A percentile compares a stretch with the other conserved stretches of the same genome.
These are phyloP conservation scores for Opisthocomus hoazin DNA, from an alignment of 2,113 vertebrate species.

Conservation along the genomic window DNA sequence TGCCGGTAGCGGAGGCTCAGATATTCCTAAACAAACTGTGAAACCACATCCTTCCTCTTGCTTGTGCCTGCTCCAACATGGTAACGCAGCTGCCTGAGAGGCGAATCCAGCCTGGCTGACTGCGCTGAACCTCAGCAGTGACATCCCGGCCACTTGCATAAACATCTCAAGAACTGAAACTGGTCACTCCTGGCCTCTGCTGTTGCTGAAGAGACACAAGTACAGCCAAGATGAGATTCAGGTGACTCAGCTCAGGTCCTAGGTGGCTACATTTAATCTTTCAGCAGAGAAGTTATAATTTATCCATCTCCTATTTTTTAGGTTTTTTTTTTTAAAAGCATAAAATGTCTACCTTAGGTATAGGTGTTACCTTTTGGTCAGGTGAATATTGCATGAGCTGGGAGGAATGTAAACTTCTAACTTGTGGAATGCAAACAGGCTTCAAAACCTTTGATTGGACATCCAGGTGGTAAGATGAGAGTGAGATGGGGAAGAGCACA, in stretches of 20 bases:
- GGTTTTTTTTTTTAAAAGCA: too few species aligned
- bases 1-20: background rate
- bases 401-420: background rate
- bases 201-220: background rate
- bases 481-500: background rate
- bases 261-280: background rate
- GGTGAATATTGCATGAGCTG: background rate
- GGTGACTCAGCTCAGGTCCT: background rate
- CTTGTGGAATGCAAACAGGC: background rate
- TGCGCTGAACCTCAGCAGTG: background rate
- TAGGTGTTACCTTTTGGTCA: background rate
- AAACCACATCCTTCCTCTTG: conserved; percentile 37
- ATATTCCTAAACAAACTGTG: conserved; percentile 30
- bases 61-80: background rate
- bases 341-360: background rate
- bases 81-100: background rate
- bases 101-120: background rate
- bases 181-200: background rate
- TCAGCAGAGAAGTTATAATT: background rate
- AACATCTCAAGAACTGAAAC: background rate
- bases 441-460: background rate
- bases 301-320: background rate
- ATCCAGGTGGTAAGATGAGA: background rate
- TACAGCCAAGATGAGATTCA: background rate
- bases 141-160: background rate